Base-by-base conservation (phyloP, 2,797 vertebrate species). In the Philypnodon macrostomus region DNA sequence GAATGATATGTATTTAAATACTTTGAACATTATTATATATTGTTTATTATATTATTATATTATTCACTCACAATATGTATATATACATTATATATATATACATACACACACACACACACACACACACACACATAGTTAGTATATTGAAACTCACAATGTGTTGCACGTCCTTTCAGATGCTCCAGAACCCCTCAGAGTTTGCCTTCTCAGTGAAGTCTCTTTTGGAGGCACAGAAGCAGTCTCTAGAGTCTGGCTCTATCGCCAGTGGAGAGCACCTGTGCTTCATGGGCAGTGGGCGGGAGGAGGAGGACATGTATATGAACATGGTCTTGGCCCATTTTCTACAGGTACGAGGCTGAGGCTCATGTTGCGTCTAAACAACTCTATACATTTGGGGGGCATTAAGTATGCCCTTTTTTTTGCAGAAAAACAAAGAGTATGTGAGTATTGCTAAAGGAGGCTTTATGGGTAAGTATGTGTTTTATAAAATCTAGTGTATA, bases 251-350 rank as follows among this genome's bases (percentile, higher is more conserved):
- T 0, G 97, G 96, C 42, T 99, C 96, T 36, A 69, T 99, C 6
- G 97, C 97, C 59, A 93, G 95, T 3, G 97, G 97, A 50, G 95
- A 99, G 45, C 96, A 99, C 47, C 88, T 99, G 53, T 99, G 97
- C 75, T 99, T 99, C 75, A 98, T 99, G 97, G 97, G 97, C 70
- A 98, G 96, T 24, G 97, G 97, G 50, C 87, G 97, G 13, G 97
- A 99, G 70, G 97, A 99, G 56, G 97, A 99, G 80, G 97, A 99
- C 85, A 99, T 99, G 97, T 99, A 99, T 74, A 99, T 99, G 97
- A 99, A 99, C 87, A 99, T 99, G 97, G 97, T 98, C 70, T 84
- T 99, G 29, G 96, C 97, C 14, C 97, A 99, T 75, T 98, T 99
- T 72, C 82, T 99, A 58, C 96, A 99, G 96, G 96, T 98, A 16